Conservation (phyloP, 2,113 vertebrate genomes). For the Notothenia coriiceps region DNA sequence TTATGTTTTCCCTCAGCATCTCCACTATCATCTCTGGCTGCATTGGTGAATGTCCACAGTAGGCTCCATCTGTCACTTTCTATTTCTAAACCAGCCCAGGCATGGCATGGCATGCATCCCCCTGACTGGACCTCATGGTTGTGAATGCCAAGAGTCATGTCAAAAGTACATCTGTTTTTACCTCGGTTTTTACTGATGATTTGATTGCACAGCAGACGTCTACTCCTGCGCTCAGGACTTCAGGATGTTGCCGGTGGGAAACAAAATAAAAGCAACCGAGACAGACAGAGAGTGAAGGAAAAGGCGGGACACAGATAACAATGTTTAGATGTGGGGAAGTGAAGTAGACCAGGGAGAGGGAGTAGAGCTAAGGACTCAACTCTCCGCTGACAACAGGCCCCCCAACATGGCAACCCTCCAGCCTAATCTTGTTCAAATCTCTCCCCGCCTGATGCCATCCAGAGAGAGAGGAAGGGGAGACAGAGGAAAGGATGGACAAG, state of each 20-base stretch:
- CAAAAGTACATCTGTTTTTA: slow-evolving; percentile 32
- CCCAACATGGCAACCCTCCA: slow-evolving; percentile 75
- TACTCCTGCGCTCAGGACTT: slow-evolving; percentile 7
- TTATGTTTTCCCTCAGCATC: slow-evolving; percentile 3
- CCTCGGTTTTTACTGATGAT: slow-evolving; percentile 38
- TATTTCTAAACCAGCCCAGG: slow-evolving; percentile 56
- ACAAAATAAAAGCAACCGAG: slow-evolving; percentile 3
- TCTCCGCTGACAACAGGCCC: slow-evolving; percentile 65
- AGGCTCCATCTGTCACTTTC: slow-evolving; percentile 65
- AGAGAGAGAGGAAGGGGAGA: slow-evolving; percentile 38
- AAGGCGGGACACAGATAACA: slow-evolving; percentile 58
- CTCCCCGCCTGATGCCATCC: slow-evolving; percentile 68
- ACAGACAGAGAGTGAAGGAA: slow-evolving; percentile 43
- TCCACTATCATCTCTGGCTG: slow-evolving; percentile 33
- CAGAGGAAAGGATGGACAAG: slow-evolving; percentile 31
- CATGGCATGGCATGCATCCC: slow-evolving; percentile 24
- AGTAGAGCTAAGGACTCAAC: slow-evolving; percentile 63
- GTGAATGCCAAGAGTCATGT: slow-evolving; percentile 33
- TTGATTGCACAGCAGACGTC: slow-evolving; percentile 44
- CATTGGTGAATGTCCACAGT: slow-evolving; percentile 32
- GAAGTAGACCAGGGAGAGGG: slow-evolving; percentile 70
- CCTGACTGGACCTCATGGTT: slow-evolving; percentile 15
- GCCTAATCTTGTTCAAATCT: slow-evolving; percentile 81
- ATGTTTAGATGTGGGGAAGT: slow-evolving; percentile 70
- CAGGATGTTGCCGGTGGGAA: slow-evolving; percentile 30